phyloP scores from a whole-genome alignment of 1,140 invertebrate genomes.

The Trissolcus basalis region DNA sequence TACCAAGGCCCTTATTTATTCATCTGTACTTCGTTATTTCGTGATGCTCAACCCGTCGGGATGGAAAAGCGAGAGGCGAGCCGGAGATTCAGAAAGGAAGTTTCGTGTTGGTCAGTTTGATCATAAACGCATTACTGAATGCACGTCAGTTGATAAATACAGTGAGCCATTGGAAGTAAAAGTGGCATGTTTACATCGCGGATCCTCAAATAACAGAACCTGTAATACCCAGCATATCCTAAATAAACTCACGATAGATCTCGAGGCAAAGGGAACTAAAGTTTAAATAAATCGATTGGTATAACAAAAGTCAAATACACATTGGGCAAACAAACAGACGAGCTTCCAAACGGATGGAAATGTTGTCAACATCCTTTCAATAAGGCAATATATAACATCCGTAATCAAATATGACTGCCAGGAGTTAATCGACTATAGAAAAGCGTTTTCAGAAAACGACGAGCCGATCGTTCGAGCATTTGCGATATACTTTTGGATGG shows the following conservation, averaged over 20 bases:
- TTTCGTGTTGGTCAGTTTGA: slow-evolving; percentile 14
- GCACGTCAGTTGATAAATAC: slow-evolving; percentile 17
- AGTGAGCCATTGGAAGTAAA: slow-evolving; percentile 60
- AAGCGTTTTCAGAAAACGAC: too few species aligned
- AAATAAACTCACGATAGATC: slow-evolving; percentile 71
- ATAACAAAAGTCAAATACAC: slow-evolving; percentile 70
- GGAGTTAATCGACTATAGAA: slow-evolving; percentile 34
- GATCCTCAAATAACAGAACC: slow-evolving; percentile 71
- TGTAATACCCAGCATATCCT: slow-evolving; percentile 72
- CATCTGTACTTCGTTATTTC: slow-evolving; percentile 48
- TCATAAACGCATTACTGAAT: slow-evolving; percentile 35
- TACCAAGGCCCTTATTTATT: slow-evolving; percentile 36
- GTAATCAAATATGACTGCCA: slow-evolving; percentile 18
- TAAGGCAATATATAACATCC: slow-evolving; percentile 4
- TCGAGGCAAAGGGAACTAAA: slow-evolving; percentile 52
- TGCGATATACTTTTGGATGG: not conserved
- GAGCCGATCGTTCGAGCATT: too few species aligned
- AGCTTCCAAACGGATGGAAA: slow-evolving; percentile 42
- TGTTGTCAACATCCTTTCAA: slow-evolving; percentile 58
- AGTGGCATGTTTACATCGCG: slow-evolving; percentile 68
- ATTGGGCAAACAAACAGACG: slow-evolving; percentile 69
- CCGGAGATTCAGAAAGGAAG: slow-evolving; percentile 21
- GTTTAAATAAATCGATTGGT: slow-evolving; percentile 65
- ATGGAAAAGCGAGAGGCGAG: slow-evolving; percentile 4
- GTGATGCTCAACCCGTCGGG: not conserved